Percentiles rank a stretch among this genome's conserved stretches.
Conservation (phyloP, 2,888 invertebrate genomes). For the Melanargia galathea region DNA sequence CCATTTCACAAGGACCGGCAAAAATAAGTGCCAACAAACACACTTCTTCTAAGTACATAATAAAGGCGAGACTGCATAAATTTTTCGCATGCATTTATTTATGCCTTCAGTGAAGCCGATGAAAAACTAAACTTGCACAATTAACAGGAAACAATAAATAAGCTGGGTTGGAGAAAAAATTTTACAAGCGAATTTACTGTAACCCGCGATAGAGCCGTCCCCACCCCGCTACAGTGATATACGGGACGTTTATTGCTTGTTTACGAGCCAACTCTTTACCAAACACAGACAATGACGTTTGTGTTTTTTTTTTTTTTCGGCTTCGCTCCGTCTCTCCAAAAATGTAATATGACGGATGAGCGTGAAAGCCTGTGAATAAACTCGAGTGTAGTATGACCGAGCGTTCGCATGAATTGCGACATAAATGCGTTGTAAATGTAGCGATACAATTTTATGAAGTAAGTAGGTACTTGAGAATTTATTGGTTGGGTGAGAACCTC, state of each 20-base stretch:
- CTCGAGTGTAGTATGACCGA: constrained; percentile 20
- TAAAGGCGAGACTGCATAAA: constrained; percentile 17
- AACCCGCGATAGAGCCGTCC: constrained; percentile 44
- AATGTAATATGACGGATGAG: constrained; percentile 45
- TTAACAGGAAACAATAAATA: constrained; percentile 64
- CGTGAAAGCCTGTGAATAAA: constrained; percentile 23
- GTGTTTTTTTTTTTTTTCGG: constrained; percentile 52
- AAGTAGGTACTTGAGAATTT: neutral
- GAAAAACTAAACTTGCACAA: constrained; percentile 49
- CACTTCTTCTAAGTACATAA: neutral
- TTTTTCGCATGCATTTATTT: neutral
- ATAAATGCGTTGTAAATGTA: neutral
- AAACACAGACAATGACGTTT: constrained; percentile 55
- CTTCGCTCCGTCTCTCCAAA: constrained; percentile 47
- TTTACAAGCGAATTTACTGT: constrained; percentile 59
- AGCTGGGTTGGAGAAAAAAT: constrained; percentile 52
- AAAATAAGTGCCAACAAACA: neutral
- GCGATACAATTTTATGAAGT: neutral
- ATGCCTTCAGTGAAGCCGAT: constrained; percentile 14
- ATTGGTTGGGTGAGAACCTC: no score
- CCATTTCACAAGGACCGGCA: neutral
- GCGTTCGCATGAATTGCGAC: constrained; percentile 40
- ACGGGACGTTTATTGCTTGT: constrained; percentile 66
- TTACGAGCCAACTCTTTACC: constrained; percentile 68
- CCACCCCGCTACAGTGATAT: constrained; percentile 56